Evolutionary conservation across 2,113 vertebrate species (phyloP).

Genomic region (Zosterops borbonicus): DNA sequence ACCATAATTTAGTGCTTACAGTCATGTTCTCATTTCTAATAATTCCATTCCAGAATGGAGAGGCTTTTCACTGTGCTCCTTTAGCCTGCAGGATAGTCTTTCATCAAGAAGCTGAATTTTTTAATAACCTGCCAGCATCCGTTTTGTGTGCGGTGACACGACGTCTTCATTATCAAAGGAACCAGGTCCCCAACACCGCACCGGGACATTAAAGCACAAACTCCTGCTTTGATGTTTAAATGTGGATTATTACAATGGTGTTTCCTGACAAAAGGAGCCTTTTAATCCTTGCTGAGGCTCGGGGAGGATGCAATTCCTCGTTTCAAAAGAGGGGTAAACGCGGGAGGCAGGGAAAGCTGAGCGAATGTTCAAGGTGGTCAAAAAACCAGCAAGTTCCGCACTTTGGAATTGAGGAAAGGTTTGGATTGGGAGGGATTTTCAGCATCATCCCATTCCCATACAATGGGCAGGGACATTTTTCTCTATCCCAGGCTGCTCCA

Average conservation of each 20-base stretch:
- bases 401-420: neutral
- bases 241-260: conserved; percentile 41
- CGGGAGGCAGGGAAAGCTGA: conserved; percentile 11
- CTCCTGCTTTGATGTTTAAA: conserved; percentile 75
- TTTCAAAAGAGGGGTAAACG: neutral
- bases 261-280: conserved; percentile 70
- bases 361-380: neutral
- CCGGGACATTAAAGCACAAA: conserved; percentile 80
- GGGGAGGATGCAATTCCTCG: neutral
- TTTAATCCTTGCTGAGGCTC: conserved; percentile 51
- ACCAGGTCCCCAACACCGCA: conserved; percentile 72
- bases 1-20: conserved; percentile 86
- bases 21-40: conserved; percentile 83
- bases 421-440: neutral
- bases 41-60: conserved; percentile 78
- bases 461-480: neutral
- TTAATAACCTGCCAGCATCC: conserved; percentile 84
- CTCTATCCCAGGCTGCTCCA: neutral
- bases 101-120: conserved; percentile 83
- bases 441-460: neutral
- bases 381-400: neutral
- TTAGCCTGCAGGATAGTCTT: conserved; percentile 86
- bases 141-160: conserved; percentile 72
- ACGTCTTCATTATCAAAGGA: conserved; percentile 81
- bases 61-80: conserved; percentile 76